Evolutionary conservation across 2,888 invertebrate genomes (phyloP).

Genomic region (Eulithis testata): DNA sequence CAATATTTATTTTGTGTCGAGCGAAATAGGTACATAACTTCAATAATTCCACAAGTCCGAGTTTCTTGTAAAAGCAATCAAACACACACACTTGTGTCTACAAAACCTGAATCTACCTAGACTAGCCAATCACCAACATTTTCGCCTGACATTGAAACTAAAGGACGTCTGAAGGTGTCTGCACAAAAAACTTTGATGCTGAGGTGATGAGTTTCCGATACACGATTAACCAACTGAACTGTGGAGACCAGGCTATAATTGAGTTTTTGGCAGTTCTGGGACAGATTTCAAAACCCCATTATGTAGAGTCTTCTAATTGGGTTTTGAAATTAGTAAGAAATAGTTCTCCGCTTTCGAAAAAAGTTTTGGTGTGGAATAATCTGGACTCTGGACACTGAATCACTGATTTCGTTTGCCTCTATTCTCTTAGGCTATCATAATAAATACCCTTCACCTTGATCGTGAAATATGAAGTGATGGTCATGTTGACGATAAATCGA

Average conservation of each 20-base stretch:
- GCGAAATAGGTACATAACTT: too few species aligned
- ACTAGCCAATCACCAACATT: not conserved
- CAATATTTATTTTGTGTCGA: too few species aligned
- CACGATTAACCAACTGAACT: not conserved
- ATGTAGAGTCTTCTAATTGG: too few species aligned
- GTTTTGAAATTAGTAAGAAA: too few species aligned
- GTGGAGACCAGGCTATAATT: too few species aligned
- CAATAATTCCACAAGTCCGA: too few species aligned
- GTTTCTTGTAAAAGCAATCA: not conserved
- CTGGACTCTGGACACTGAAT: too few species aligned
- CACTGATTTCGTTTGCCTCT: too few species aligned
- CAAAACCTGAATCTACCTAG: constrained; percentile 7
- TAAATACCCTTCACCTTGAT: constrained; percentile 1
- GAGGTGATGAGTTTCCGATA: not conserved
- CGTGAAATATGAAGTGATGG: constrained; percentile 4
- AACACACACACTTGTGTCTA: constrained; percentile 16
- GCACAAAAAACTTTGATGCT: not conserved
- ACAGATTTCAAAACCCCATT: too few species aligned
- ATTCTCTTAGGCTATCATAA: not conserved
- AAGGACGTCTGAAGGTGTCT: constrained; percentile 14
- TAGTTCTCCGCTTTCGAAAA: too few species aligned
- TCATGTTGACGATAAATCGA: constrained; percentile 1
- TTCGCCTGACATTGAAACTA: constrained; percentile 11
- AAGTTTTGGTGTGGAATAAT: too few species aligned
- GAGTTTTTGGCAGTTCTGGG: too few species aligned